phyloP scores from a whole-genome alignment of 2,113 vertebrate species.

The Lynx canadensis region DNA sequence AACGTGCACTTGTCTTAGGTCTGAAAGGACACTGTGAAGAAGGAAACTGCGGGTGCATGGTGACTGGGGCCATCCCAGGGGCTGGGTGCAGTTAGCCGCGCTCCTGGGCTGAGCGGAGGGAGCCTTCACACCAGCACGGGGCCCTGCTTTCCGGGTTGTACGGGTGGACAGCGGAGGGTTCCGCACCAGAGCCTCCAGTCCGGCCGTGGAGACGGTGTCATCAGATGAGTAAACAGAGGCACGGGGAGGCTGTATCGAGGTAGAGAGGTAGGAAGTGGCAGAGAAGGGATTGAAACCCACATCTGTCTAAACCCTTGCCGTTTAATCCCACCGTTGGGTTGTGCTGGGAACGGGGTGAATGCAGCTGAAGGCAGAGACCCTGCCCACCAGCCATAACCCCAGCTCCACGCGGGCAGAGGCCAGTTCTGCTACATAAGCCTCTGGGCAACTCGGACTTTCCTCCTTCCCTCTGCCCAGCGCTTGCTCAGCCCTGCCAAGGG shows the following conservation, averaged over 20 bases:
- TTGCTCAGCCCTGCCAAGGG: too few species aligned
- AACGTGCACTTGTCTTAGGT: not conserved
- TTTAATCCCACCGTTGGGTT: not conserved
- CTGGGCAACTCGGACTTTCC: not conserved
- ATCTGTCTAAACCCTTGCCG: not conserved
- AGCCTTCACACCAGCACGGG: not conserved
- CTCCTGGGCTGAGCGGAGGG: not conserved
- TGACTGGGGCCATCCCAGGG: accelerated
- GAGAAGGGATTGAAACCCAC: not conserved
- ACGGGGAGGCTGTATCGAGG: not conserved
- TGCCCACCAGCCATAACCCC: accelerated
- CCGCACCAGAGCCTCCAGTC: not conserved
- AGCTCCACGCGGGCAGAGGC: not conserved
- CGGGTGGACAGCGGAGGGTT: not conserved
- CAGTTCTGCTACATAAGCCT: not conserved
- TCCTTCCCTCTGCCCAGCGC: accelerated
- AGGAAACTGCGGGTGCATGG: accelerated
- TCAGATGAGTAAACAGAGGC: not conserved
- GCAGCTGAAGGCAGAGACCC: too few species aligned
- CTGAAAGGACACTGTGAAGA: not conserved
- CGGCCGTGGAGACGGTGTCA: not conserved
- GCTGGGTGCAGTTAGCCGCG: accelerated
- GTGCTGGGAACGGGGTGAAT: not conserved
- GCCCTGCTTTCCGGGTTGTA: not conserved
- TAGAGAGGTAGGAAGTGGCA: accelerated